Evolutionary conservation across 1,140 invertebrate species (phyloP).

Genomic region (Drosophila sturtevanti): DNA sequence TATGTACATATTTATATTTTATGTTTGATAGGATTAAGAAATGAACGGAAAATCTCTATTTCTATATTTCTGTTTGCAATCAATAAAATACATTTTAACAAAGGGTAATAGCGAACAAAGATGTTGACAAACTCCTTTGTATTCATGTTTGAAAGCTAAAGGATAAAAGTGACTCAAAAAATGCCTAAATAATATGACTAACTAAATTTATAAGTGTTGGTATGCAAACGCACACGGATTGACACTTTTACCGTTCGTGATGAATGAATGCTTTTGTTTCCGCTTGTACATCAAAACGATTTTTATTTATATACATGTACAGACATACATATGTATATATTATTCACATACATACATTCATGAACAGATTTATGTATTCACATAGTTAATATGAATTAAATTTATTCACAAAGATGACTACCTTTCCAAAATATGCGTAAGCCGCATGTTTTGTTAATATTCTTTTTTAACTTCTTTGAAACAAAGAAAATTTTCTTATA

Average conservation of each 20-base stretch:
- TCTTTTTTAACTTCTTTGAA: background rate
- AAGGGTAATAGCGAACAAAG: background rate
- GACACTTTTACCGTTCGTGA: background rate
- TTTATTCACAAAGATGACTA: background rate
- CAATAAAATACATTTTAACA: background rate
- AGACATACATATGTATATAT: constrained; percentile 3
- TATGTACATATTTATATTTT: no score
- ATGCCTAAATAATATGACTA: no score
- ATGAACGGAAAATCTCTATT: no score
- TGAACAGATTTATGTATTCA: no score
- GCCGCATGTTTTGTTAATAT: background rate
- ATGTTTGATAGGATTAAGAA: no score
- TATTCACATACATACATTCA: constrained; percentile 10
- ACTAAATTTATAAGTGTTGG: background rate
- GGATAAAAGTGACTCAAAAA: background rate
- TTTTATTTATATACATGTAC: background rate
- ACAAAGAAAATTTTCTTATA: constrained; percentile 24
- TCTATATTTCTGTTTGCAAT: no score
- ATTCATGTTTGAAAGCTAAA: background rate
- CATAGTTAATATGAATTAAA: background rate
- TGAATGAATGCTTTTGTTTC: background rate
- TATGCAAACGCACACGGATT: no score
- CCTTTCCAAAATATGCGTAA: background rate
- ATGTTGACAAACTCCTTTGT: background rate
- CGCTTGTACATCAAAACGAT: background rate